Evolutionary conservation across 2,888 invertebrate species (phyloP).

Genomic region (Leptinotarsa haldemani): DNA sequence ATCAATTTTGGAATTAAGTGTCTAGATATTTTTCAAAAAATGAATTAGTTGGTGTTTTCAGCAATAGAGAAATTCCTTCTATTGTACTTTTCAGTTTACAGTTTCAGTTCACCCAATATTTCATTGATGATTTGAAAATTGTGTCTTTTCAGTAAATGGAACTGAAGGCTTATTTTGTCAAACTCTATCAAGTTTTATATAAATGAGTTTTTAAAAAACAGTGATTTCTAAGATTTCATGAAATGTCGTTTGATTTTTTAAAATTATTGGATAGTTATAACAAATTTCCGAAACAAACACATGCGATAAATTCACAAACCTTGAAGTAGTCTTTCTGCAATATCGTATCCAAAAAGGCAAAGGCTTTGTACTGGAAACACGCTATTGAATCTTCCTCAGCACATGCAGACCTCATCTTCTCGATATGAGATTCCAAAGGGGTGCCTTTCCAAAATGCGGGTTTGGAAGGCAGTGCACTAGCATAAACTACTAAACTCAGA

Average conservation of each 20-base stretch:
- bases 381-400: conserved; percentile 81
- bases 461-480: conserved; percentile 62
- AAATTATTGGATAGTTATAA: not conserved
- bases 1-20: too few species aligned
- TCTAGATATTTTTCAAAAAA: too few species aligned
- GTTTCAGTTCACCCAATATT: too few species aligned
- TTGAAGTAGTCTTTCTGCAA: conserved; percentile 77
- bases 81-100: too few species aligned
- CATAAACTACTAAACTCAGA: conserved; percentile 38
- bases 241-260: not conserved
- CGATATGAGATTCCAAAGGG: conserved; percentile 75
- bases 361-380: conserved; percentile 86
- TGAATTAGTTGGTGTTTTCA: too few species aligned
- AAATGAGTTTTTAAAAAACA: not conserved
- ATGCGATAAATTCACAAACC: conserved; percentile 36
- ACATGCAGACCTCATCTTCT: conserved; percentile 82
- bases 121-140: too few species aligned
- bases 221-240: not conserved
- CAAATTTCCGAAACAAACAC: not conserved
- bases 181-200: not conserved
- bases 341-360: conserved; percentile 75
- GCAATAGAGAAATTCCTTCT: too few species aligned
- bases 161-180: too few species aligned
- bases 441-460: conserved; percentile 78
- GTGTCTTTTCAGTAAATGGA: too few species aligned